Base-by-base conservation (phyloP, 53 echinoderm and acorn worm species). In the Antedon mediterranea region DNA sequence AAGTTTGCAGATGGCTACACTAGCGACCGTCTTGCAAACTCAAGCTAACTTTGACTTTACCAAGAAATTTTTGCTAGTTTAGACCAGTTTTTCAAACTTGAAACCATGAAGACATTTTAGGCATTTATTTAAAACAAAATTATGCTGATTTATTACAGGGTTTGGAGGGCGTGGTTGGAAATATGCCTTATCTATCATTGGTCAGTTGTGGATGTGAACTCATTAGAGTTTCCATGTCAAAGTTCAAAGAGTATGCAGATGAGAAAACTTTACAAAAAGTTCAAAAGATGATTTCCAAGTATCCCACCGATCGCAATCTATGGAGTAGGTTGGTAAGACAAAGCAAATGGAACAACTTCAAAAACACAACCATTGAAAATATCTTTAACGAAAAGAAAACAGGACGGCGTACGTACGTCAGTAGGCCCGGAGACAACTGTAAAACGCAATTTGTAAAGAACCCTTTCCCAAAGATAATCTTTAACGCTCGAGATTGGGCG, bases 201-300 rank as follows among this genome's bases (percentile, higher is more conserved):
- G 75, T 97, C 43, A 97, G 97, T 72, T 84, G 81, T 32, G 97
- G 97, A 28, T 92, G 97, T 78, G 97, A 97, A 73, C 33, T 97
- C 13, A 88, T 97, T 76, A 86, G 97, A 8, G 85, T 97, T 28
- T 92, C 97, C 37, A 83, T 92, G 80, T 89, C 97, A n/a, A 89
- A 89, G 81, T 97, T 97, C 75, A 79, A 85, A 0, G 89, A 92
- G 78, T 92, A 74, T 43, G 97, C 97, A 28, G 89, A 92, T 28
- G 85, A 90, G 71, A 73, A 83, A 29, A 97, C 97, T 3, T 71
- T 89, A 43, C 75, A 77, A 23, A 84, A 85, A 43, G 84, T 86
- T 28, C 31, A 78, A 41, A 31, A 80, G 34, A 85, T 87, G 43
- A 81, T 87, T 23, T 86, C 92, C 26, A 86, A 32, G 28, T 97